phyloP scores from a whole-genome alignment of 2,888 invertebrate species.

The Colletes collaris region DNA sequence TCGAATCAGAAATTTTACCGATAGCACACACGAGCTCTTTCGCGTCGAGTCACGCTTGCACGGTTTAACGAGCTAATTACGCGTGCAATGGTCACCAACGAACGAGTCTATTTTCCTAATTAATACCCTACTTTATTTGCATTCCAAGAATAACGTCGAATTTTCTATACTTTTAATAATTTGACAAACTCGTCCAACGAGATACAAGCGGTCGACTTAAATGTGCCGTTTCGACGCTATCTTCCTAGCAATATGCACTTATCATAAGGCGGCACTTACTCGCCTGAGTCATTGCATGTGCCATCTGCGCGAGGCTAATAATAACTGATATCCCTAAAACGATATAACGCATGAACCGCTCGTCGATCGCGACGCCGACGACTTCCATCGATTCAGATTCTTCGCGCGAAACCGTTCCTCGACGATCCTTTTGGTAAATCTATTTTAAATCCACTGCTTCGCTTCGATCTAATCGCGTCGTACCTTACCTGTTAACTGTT shows the following conservation, averaged over 20 bases:
- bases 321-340: slow-evolving; percentile 60
- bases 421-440: no score
- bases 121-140: no score
- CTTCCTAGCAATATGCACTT: slow-evolving; percentile 58
- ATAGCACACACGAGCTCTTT: no score
- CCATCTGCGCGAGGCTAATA: slow-evolving; percentile 64
- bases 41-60: no score
- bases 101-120: no score
- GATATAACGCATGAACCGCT: slow-evolving; percentile 38
- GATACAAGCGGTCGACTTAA: slow-evolving; percentile 28
- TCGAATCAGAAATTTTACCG: no score
- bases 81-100: no score
- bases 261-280: slow-evolving; percentile 59
- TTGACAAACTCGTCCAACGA: slow-evolving; percentile 12
- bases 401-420: neutral
- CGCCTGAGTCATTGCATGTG: slow-evolving; percentile 59
- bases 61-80: no score
- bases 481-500: slow-evolving; percentile 25
- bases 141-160: no score
- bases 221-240: slow-evolving; percentile 49
- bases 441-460: no score
- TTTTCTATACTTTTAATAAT: slow-evolving; percentile 8
- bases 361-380: slow-evolving; percentile 9
- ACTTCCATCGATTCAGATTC: slow-evolving; percentile 14
- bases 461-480: neutral